Evolutionary conservation across 2,797 vertebrate species (phyloP).

Genomic region (Ambastaia sidthimunki): DNA sequence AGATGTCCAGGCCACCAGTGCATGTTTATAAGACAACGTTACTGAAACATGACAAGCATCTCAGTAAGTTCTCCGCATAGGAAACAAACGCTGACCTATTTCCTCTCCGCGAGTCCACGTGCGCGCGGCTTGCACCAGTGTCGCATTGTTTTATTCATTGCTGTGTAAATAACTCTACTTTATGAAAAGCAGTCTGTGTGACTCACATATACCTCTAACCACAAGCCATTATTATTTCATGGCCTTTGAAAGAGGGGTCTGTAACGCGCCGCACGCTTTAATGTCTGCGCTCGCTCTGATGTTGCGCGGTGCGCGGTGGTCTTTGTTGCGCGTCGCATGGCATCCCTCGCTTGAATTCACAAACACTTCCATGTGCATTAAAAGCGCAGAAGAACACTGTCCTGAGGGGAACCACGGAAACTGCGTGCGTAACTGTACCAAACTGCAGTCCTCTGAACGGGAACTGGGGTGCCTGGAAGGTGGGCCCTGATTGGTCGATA

Average conservation of each 20-base stretch:
- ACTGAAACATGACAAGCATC: constrained; percentile 19
- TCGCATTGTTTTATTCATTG: constrained; percentile 84
- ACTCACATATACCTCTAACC: constrained; percentile 82
- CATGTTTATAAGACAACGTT: constrained; percentile 11
- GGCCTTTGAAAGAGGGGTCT: constrained; percentile 83
- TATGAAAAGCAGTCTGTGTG: constrained; percentile 85
- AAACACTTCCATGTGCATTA: constrained; percentile 84
- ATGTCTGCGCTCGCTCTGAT: constrained; percentile 80
- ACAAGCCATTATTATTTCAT: constrained; percentile 86
- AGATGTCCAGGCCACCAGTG: background rate
- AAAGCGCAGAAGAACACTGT: constrained; percentile 74
- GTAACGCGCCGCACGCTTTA: constrained; percentile 76
- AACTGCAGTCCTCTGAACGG: constrained; percentile 68
- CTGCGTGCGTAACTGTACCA: constrained; percentile 69
- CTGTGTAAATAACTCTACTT: constrained; percentile 85
- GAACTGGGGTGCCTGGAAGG: constrained; percentile 6
- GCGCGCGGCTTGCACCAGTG: constrained; percentile 77
- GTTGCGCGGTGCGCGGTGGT: constrained; percentile 82
- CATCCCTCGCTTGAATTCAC: constrained; percentile 83
- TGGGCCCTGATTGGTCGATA: background rate
- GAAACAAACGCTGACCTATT: constrained; percentile 62
- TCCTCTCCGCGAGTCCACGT: constrained; percentile 69
- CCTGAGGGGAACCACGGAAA: constrained; percentile 77
- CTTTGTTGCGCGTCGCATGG: constrained; percentile 79
- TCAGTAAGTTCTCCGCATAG: constrained; percentile 29